These are phyloP conservation scores for Heliocidaris erythrogramma DNA, from an alignment of 35 echinoderm and acorn worm species.

Conservation along the genomic window DNA sequence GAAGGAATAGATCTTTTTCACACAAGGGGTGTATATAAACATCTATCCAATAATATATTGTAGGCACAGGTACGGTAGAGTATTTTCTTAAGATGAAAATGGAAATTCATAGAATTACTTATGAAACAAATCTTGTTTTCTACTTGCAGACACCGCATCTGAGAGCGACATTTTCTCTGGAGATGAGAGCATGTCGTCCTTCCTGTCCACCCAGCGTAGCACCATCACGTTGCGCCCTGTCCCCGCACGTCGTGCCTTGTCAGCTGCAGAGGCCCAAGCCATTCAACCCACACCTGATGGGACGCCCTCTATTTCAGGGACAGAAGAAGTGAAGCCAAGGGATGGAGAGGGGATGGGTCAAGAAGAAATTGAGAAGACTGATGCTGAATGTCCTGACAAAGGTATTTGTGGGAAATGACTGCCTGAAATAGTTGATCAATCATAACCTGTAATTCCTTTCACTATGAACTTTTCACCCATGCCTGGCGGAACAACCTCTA, in stretches of 20 bases:
- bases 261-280: background rate
- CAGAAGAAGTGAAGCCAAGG: background rate
- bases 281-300: background rate
- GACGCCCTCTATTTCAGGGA: background rate
- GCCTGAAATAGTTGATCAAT: no score
- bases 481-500: no score
- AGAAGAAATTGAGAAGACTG: background rate
- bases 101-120: background rate
- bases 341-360: background rate
- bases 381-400: background rate
- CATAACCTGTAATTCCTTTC: no score
- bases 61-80: no score
- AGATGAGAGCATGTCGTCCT: conserved; percentile 50
- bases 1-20: no score
- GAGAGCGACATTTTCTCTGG: conserved; percentile 67
- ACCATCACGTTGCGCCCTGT: conserved; percentile 26
- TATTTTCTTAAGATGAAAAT: no score
- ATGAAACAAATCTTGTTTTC: background rate
- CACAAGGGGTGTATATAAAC: no score
- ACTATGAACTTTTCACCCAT: no score
- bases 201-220: background rate
- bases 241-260: background rate
- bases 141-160: conserved; percentile 57
- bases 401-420: background rate
- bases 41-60: no score